Base-by-base conservation (phyloP, 2,888 invertebrate species). In the Aleiodes alternator region DNA sequence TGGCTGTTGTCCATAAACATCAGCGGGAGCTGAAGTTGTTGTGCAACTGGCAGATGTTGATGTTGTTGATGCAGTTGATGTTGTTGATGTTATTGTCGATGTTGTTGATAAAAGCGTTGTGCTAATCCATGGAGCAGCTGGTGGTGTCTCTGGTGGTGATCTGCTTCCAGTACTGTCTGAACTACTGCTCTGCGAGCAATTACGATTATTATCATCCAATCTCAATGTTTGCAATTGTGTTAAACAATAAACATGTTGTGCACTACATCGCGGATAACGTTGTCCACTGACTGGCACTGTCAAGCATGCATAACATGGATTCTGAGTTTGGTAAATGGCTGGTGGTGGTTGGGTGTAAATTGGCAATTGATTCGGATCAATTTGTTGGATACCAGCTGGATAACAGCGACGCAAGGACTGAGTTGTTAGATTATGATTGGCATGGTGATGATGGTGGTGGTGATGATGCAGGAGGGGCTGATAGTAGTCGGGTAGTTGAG, bases 101-200 rank as follows among this genome's bases (percentile, higher is more conserved):
- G 83, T n/a, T 81, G 82, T 69, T 82, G 29, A 51, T 53, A 74
- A 53, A 5, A 38, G 16, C 29, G 48, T 31, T 56, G 84, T 66
- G 74, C 77, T 66, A 68, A 72, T 78, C 90, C 91, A 85, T 81
- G 90, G 85, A 83, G 90, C 90, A 87, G 91, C 90, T 85, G 92
- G 90, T 86, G 93, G 90, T 43, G 93, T 93, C 81, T 92, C 93
- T 8, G 91, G 91, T 0, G 92, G 92, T 16, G 92, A 92, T 78
- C 92, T 91, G 79, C 91, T 91, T 16, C 90, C 89, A 61, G 91
- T 90, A 76, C 91, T 92, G 77, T 90, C 91, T 23, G 90, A 90
- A 79, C 91, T 91, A 70, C 88, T 88, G 78, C 91, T 91, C 79
- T 91, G 91, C 3, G 92, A 92, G 78, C 90, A 90, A 61, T 91